These are phyloP conservation scores for Thalassoma bifasciatum DNA, from an alignment of 2,113 vertebrate genomes.

Conservation along the genomic window DNA sequence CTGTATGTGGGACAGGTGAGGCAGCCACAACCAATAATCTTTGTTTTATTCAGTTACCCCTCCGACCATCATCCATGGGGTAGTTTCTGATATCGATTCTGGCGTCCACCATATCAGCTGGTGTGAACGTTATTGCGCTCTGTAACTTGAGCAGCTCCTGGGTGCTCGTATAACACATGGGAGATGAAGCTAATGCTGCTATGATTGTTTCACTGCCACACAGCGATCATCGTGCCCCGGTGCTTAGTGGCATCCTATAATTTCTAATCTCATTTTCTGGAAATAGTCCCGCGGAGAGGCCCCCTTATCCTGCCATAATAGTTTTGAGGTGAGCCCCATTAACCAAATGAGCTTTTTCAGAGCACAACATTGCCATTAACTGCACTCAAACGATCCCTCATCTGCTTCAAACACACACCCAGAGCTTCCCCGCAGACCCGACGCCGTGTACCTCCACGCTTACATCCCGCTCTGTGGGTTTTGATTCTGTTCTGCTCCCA, in stretches of 20 bases:
- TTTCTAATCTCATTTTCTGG: constrained; percentile 71
- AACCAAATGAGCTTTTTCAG: constrained; percentile 71
- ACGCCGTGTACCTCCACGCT: constrained; percentile 4
- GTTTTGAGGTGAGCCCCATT: constrained; percentile 79
- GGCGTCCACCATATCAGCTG: constrained; percentile 64
- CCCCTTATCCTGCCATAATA: constrained; percentile 67
- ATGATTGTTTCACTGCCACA: constrained; percentile 62
- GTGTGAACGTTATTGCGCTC: constrained; percentile 34
- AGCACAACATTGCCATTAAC: constrained; percentile 67
- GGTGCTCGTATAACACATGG: constrained; percentile 42
- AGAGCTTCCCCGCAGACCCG: constrained; percentile 27
- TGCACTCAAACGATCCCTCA: constrained; percentile 46
- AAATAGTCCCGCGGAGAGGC: constrained; percentile 65
- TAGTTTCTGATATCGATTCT: no score
- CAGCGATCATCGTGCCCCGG: constrained; percentile 37
- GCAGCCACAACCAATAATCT: no score
- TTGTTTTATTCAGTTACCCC: no score
- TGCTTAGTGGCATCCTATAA: constrained; percentile 43
- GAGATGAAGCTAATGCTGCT: constrained; percentile 57
- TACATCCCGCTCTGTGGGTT: constrained; percentile 12
- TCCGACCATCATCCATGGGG: no score
- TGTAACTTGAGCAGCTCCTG: constrained; percentile 29
- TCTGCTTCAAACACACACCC: constrained; percentile 21
- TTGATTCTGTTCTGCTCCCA: constrained; percentile 21
- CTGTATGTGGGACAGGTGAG: no score